Evolutionary conservation across 2,797 vertebrate genomes (phyloP).

Genomic region (Pseudochaenichthys georgianus): DNA sequence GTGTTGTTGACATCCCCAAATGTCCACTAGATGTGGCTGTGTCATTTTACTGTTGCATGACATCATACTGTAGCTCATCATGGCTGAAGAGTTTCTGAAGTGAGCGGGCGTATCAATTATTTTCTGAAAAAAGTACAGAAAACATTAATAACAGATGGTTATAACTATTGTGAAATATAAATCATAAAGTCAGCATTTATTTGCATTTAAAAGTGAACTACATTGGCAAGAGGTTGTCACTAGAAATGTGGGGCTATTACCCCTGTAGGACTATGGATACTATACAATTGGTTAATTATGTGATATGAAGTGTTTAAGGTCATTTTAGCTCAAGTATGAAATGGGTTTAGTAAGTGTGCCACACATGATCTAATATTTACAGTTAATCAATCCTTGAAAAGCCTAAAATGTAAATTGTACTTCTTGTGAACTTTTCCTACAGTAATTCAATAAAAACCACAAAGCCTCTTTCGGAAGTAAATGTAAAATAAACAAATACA

Average conservation of each 20-base stretch:
- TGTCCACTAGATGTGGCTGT: not conserved
- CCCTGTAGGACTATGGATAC: not conserved
- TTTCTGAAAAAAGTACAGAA: not conserved
- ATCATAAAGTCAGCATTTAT: not conserved
- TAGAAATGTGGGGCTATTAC: not conserved
- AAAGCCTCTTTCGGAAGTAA: not conserved
- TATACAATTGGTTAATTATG: not conserved
- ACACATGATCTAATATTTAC: not conserved
- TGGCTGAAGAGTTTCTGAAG: not conserved
- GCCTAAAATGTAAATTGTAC: not conserved
- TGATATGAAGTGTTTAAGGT: slow-evolving; percentile 21
- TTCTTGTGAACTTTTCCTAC: not conserved
- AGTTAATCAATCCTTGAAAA: not conserved
- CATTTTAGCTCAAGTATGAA: not conserved
- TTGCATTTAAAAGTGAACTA: not conserved
- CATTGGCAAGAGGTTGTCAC: not conserved
- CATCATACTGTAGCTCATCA: too few relatives aligned
- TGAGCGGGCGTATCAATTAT: not conserved
- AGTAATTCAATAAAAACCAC: not conserved
- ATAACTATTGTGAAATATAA: not conserved
- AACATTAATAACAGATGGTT: not conserved
- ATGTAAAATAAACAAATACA: not conserved
- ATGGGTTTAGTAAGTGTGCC: not conserved
- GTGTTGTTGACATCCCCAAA: not conserved
- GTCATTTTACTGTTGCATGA: not conserved